phyloP scores from a whole-genome alignment of 2,797 vertebrate genomes.

The Catharus ustulatus region DNA sequence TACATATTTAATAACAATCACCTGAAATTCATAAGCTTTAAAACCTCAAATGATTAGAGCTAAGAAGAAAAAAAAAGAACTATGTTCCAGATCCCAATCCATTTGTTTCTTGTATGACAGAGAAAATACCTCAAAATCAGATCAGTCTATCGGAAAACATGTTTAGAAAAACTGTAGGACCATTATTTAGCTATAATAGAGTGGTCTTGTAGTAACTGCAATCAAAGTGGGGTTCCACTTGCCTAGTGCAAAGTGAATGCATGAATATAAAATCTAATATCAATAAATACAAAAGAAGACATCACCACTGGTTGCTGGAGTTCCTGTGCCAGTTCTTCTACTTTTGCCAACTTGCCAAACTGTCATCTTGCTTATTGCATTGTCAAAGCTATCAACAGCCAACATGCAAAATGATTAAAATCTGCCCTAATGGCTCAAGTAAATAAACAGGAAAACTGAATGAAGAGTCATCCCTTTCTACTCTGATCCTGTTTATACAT shows the following conservation, averaged over 20 bases:
- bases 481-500: background rate
- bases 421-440: background rate
- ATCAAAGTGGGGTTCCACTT: background rate
- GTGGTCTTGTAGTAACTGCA: background rate
- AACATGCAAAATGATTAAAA: background rate
- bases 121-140: background rate
- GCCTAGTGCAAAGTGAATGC: background rate
- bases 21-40: background rate
- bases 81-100: accelerated
- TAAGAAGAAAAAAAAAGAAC: background rate
- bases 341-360: background rate
- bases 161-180: background rate
- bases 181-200: background rate
- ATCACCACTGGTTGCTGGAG: background rate
- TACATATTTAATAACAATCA: background rate
- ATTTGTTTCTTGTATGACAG: background rate
- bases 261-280: background rate
- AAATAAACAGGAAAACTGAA: background rate
- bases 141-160: background rate
- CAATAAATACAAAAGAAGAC: background rate
- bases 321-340: background rate
- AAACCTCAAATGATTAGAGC: background rate
- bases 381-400: background rate
- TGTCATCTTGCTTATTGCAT: background rate
- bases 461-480: background rate